Conservation (phyloP, 2,113 vertebrate genomes). For the Sturnus vulgaris region DNA sequence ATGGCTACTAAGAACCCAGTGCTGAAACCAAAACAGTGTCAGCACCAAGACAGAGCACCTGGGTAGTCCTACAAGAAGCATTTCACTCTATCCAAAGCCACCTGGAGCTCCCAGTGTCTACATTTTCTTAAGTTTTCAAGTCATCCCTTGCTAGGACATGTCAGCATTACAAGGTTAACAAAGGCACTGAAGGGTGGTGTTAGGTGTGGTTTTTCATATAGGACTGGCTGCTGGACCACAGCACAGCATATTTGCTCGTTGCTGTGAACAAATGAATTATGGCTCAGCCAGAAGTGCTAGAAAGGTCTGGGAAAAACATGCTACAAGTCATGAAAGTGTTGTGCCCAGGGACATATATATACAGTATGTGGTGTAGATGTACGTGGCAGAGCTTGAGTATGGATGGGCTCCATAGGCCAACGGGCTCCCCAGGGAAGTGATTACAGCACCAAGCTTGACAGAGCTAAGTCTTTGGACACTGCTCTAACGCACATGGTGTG, state of each 20-base stretch:
- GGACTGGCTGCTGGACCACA: neutral
- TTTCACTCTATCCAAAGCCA: neutral
- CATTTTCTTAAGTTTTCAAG: neutral
- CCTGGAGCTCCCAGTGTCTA: neutral
- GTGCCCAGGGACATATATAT: neutral
- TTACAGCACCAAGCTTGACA: too few relatives aligned
- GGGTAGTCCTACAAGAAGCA: neutral
- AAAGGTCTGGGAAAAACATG: neutral
- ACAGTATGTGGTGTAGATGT: accelerated
- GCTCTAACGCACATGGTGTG: accelerated
- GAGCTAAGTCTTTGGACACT: neutral
- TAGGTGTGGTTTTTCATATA: neutral
- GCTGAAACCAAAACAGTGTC: neutral
- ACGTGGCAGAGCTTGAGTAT: neutral
- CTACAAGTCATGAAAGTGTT: accelerated
- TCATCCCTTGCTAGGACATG: neutral
- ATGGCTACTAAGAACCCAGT: neutral
- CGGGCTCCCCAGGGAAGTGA: neutral
- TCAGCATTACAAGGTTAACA: neutral
- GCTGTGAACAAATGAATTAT: neutral
- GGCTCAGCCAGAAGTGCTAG: neutral
- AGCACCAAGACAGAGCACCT: neutral
- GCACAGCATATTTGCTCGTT: neutral
- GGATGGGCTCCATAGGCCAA: accelerated
- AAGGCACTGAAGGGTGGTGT: neutral